Base-by-base conservation (phyloP, 2,888 invertebrate genomes). In the Cephus nigrinus region DNA sequence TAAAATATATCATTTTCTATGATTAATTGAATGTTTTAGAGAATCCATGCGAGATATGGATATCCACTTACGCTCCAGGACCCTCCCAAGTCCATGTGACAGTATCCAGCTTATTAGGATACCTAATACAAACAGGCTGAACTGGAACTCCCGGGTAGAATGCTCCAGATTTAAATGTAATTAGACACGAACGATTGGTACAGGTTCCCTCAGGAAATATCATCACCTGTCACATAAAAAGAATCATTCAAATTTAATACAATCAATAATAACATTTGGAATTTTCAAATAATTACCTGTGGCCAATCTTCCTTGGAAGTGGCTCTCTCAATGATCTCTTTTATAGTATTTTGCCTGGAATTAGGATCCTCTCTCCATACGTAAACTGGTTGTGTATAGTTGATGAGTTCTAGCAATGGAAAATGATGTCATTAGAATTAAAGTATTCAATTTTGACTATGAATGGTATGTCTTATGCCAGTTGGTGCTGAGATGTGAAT, bases 151-250 rank as follows among this genome's bases (percentile, higher is more conserved):
- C 98, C 0, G 98, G 98, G 92, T 97, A 97, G 92, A 99, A 99
- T 15, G 98, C 98, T 69, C 98, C 98, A 3, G 96, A 95, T 91
- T 97, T 97, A 92, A 97, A 97, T 68, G 97, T 96, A 85, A 97
- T 97, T 85, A 99, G 93, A 88, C 97, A 97, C 0, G 96, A 96
- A 35, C 98, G 94, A 92, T 99, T 99, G 40, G 98, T 98, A 92
- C 98, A 98, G 0, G 99, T 99, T 74, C 98, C 99, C 92, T 99
- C 98, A 0, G 98, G 98, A 92, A 98, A 99, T 87, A 99, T 98
- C 80, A 98, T 94, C 76, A 98, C 95, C 94, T 96, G 92, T 5
- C 91, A 90, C 55, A 23, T 9, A 55, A 76, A 40, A 68, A 55
- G 9, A 55, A 23, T 23, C 23, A 55, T 23, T 55, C 9, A 55